Percentiles rank a stretch among this genome's conserved stretches.
phyloP scores from a whole-genome alignment of 2,113 vertebrate genomes.

The Aspiorhynchus laticeps region DNA sequence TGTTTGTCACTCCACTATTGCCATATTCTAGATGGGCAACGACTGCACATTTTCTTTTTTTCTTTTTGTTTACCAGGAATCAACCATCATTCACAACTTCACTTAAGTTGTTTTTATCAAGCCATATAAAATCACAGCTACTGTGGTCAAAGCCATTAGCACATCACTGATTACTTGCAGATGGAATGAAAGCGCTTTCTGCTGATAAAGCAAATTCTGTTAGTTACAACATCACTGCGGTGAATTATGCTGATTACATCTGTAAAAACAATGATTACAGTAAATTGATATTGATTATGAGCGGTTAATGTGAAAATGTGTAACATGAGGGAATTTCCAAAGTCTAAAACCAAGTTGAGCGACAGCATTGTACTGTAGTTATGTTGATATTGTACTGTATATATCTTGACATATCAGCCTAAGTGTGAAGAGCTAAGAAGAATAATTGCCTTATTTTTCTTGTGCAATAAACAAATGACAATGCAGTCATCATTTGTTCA shows the following conservation, averaged over 20 bases:
- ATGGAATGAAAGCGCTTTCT: not conserved
- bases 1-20: not conserved
- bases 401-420: not conserved
- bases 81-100: not conserved
- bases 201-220: not conserved
- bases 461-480: no score
- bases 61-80: not conserved
- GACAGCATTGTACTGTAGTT: not conserved
- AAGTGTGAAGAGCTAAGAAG: not conserved
- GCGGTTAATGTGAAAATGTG: not conserved
- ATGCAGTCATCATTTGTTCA: no score
- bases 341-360: not conserved
- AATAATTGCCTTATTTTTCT: not conserved
- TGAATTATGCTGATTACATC: not conserved
- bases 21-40: not conserved
- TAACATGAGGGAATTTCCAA: not conserved
- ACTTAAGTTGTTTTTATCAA: not conserved
- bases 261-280: slow-evolving; percentile 6
- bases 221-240: not conserved
- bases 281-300: not conserved
- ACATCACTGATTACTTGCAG: not conserved
- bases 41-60: not conserved
- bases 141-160: not conserved
- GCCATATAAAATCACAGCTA: not conserved
- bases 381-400: not conserved